Evolutionary conservation across 2,797 vertebrate species (phyloP), one percentile per base, ranked within the genome.

Genomic region (Sternotherus odoratus): DNA sequence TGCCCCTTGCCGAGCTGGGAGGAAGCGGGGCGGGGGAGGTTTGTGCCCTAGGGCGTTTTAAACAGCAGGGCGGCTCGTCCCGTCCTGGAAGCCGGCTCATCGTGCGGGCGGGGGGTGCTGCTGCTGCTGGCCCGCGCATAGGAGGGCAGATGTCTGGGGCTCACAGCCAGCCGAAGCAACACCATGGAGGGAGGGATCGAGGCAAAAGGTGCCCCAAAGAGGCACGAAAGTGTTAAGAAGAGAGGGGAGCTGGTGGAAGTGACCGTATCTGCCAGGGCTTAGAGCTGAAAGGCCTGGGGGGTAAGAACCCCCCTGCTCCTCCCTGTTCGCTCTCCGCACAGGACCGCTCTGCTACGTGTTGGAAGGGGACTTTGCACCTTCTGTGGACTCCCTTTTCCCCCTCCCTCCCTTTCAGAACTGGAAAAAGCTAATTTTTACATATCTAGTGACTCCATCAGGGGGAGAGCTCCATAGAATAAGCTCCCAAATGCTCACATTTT

Each of bases 71-170:
- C 39, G 24, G 5, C 46, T 72, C 54, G 11, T 82, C 86, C 78
- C n/a, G n/a, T n/a, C 86, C 51, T 33, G 91, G 84, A 57, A 86
- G 90, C 92, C 80, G 84, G n/a, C 13, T 83, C 80, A 79, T 79
- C 53, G 56, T 77, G 81, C 30, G 30, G 81, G 63, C 30, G 30
- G 49, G 26, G 85, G 33, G 19, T 15, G 28, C 28, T 11, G 53
- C 28, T 48, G 36, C 53, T 54, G 57, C 57, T 30, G 56, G 53
- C 60, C 51, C 77, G 51, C 53, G 60, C 50, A 19, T 82, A 26
- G 39, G 8, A n/a, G 28, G 79, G 57, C 46, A 36, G 57, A 46
- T 49, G 36, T 8, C 28, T 85, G 51, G n/a, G 51, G 51, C 56
- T 57, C 30, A 17, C 16, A 21, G n/a, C 51, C 49, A 48, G 53